Conservation (phyloP, 2,113 vertebrate species). For the Gambusia affinis region DNA sequence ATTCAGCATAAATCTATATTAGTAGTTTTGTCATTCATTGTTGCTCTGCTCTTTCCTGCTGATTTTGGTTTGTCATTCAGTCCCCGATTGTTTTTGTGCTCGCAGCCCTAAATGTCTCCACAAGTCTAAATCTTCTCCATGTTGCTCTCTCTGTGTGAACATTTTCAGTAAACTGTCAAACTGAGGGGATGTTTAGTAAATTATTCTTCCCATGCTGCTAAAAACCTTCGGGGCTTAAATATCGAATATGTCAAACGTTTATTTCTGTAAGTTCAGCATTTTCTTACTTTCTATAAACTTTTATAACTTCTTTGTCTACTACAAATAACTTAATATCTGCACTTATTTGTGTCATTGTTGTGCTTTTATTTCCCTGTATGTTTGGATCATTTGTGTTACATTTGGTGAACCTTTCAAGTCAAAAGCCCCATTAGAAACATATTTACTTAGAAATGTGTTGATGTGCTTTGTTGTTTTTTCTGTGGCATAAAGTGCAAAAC, state of each 20-base stretch:
- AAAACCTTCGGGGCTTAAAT: neutral
- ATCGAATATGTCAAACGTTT: neutral
- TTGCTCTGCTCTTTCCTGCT: neutral
- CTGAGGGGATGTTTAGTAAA: neutral
- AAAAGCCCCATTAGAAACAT: neutral
- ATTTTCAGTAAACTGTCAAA: neutral
- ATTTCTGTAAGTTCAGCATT: neutral
- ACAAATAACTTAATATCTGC: neutral
- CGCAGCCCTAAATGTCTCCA: neutral
- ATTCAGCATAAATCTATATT: neutral
- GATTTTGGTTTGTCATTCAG: slow-evolving; percentile 13
- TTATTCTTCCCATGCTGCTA: neutral
- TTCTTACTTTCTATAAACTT: neutral
- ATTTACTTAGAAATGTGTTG: neutral
- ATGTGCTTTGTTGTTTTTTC: neutral
- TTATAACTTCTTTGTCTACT: neutral
- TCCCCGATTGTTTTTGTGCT: slow-evolving; percentile 19
- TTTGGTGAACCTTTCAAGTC: neutral
- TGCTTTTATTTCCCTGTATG: too few species aligned
- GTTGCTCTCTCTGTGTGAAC: neutral
- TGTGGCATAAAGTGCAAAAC: neutral
- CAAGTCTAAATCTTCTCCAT: neutral
- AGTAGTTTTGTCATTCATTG: slow-evolving; percentile 6
- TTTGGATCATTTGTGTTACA: neutral
- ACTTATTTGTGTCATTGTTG: neutral